phyloP scores from a whole-genome alignment of 2,113 vertebrate species.

The Ia io region DNA sequence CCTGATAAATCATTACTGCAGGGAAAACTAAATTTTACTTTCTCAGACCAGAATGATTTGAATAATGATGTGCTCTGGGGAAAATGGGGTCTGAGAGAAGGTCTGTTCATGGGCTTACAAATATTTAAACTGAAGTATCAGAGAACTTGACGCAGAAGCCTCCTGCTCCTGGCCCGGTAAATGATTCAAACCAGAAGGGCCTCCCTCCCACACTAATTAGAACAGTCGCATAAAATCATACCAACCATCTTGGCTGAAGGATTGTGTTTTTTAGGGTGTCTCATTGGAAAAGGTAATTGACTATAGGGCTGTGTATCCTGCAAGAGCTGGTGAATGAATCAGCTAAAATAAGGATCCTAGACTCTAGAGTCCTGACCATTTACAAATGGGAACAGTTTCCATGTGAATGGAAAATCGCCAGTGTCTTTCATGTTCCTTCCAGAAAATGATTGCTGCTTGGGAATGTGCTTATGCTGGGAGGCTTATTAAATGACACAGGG shows the following conservation, averaged over 20 bases:
- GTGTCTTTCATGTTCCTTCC: neutral
- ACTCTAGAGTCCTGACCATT: neutral
- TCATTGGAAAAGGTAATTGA: neutral
- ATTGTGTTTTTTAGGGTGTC: neutral
- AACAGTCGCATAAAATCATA: neutral
- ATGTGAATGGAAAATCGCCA: neutral
- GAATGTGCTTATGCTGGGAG: neutral
- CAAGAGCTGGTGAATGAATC: neutral
- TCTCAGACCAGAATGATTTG: conserved; percentile 37
- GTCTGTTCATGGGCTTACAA: neutral
- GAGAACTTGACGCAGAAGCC: neutral
- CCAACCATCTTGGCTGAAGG: neutral
- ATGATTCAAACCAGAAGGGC: neutral
- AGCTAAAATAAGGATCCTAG: neutral
- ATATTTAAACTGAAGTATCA: neutral
- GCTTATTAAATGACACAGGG: neutral
- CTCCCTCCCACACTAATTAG: neutral
- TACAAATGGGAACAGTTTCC: neutral
- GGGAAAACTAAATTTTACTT: conserved; percentile 58
- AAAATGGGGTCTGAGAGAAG: neutral
- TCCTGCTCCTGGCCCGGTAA: neutral
- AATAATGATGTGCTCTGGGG: conserved; percentile 22
- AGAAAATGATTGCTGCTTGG: neutral
- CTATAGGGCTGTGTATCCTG: neutral
- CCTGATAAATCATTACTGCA: conserved; percentile 41